Evolutionary conservation across 2,113 vertebrate species (phyloP).

Genomic region (Telmatochromis sp.): DNA sequence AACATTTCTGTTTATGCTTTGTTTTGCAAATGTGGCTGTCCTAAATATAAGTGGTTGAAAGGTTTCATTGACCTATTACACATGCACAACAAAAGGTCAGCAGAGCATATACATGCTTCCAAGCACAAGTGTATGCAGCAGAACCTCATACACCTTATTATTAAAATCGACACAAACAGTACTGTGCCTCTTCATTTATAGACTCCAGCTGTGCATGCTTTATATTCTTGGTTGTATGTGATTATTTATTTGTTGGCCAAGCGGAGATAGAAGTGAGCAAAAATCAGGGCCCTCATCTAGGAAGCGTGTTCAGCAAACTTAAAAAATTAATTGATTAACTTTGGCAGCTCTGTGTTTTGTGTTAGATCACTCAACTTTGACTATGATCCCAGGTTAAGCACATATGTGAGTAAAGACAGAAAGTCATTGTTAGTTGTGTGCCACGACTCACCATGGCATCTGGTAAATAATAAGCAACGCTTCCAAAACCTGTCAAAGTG

Average conservation of each 20-base stretch:
- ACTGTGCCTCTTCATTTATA: not conserved
- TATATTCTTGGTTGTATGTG: not conserved
- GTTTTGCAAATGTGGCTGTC: not conserved
- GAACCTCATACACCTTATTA: not conserved
- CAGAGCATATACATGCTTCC: not conserved
- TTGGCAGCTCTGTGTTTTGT: not conserved
- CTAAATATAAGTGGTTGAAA: not conserved
- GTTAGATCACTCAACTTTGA: not conserved
- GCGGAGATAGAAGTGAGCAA: not conserved
- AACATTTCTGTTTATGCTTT: not conserved
- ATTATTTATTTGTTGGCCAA: not conserved
- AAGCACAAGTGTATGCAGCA: not conserved
- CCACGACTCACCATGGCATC: not conserved
- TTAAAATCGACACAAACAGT: not conserved
- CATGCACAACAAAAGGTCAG: slow-evolving; percentile 17
- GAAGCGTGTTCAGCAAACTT: not conserved
- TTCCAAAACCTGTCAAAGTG: not conserved
- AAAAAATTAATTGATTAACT: not conserved
- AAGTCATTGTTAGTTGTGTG: not conserved
- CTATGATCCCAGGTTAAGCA: not conserved
- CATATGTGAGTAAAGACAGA: not conserved
- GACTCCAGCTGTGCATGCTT: not conserved
- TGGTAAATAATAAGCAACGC: not conserved
- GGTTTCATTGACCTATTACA: slow-evolving; percentile 29
- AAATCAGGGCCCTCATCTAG: not conserved